Conservation (phyloP, 1,140 invertebrate species). For the Rhizoglyphus robini region DNA sequence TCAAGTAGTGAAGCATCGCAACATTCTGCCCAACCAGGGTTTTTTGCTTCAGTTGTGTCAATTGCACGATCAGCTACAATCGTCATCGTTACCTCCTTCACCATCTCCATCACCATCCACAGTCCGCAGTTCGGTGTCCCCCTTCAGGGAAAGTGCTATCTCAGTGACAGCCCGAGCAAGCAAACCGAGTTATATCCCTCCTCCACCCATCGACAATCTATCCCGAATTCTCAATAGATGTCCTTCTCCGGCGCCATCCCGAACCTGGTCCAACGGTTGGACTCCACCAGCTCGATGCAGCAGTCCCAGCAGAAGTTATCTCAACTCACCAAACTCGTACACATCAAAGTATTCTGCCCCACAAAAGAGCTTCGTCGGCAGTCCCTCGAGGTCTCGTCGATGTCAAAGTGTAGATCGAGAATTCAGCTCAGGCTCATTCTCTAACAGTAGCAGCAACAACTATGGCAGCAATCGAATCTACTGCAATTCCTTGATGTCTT, state of each 20-base stretch:
- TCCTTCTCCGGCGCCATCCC: neutral
- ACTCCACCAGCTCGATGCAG: neutral
- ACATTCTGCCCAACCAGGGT: constrained; percentile 58
- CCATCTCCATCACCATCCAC: constrained; percentile 5
- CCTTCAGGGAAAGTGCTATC: too few species aligned
- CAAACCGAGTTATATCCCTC: neutral
- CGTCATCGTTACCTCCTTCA: neutral
- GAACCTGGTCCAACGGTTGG: neutral
- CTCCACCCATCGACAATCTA: neutral
- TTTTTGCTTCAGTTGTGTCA: constrained; percentile 53
- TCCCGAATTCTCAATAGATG: neutral
- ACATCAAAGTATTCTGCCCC: neutral
- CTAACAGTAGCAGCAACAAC: neutral
- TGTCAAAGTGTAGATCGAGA: neutral
- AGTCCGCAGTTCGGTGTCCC: neutral
- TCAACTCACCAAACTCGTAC: neutral
- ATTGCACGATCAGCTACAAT: neutral
- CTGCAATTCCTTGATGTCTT: neutral
- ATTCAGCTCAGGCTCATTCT: neutral
- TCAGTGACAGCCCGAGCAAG: too few species aligned
- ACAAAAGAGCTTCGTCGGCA: neutral
- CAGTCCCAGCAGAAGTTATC: neutral
- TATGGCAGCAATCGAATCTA: neutral
- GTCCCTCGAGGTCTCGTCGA: neutral
- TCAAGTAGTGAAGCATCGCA: constrained; percentile 28